Percentiles rank a stretch among this genome's conserved stretches.
Conservation (phyloP, 2,113 vertebrate genomes). For the Hyla sarda region DNA sequence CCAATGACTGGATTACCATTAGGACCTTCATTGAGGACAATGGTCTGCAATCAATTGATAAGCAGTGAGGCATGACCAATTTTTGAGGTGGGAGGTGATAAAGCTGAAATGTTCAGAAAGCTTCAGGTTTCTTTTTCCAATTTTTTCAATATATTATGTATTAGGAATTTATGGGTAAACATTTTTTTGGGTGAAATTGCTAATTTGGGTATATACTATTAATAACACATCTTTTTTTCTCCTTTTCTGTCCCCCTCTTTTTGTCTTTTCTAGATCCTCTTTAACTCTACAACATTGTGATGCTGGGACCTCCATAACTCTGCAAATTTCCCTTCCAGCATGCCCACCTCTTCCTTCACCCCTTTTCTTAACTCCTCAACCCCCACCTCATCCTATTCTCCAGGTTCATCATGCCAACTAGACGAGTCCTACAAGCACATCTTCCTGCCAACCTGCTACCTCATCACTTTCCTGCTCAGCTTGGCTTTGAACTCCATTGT, state of each 20-base stretch:
- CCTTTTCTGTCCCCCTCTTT: not conserved
- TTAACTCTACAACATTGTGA: conserved; percentile 10
- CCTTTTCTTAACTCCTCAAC: not conserved
- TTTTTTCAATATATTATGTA: not conserved
- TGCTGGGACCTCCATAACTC: conserved; percentile 12
- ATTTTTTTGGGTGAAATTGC: not conserved
- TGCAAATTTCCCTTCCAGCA: not conserved
- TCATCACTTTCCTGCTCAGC: conserved; percentile 80
- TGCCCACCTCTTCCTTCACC: not conserved
- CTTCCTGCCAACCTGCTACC: conserved; percentile 82
- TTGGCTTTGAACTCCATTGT: conserved; percentile 80
- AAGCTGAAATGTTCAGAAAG: not conserved
- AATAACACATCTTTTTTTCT: not conserved
- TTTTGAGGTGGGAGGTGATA: not conserved
- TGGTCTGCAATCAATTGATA: not conserved
- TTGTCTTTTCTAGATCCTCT: not conserved
- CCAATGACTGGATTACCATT: not conserved
- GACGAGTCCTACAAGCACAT: conserved; percentile 84
- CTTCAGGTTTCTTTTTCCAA: not conserved
- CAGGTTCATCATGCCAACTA: conserved; percentile 71
- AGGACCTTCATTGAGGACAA: not conserved
- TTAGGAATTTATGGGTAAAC: not conserved
- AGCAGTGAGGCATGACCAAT: not conserved
- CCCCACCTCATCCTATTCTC: not conserved
- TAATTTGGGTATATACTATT: too few relatives aligned